Evolutionary conservation across 1,140 invertebrate species (phyloP).

Genomic region (Rhagoletis zephyria): DNA sequence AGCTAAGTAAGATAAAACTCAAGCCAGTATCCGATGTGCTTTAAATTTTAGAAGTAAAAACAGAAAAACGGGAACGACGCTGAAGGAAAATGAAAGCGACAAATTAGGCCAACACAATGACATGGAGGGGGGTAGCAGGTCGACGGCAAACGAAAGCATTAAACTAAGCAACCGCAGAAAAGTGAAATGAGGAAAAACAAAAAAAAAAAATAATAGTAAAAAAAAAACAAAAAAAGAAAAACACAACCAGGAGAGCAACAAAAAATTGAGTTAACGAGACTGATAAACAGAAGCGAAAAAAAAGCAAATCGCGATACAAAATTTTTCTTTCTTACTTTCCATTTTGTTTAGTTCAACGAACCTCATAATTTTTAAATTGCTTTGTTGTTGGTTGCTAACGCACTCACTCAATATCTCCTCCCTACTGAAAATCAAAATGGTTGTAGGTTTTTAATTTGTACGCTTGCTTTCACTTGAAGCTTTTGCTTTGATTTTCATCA

Average conservation of each 20-base stretch:
- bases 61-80: not conserved
- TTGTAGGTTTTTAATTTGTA: not conserved
- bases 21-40: not conserved
- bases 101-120: not conserved
- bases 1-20: not conserved
- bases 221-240: not conserved
- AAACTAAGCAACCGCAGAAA: not conserved
- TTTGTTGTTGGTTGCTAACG: not conserved
- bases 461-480: not conserved
- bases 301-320: not conserved
- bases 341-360: constrained; percentile 11
- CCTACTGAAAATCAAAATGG: not conserved
- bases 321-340: not conserved
- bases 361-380: constrained; percentile 37
- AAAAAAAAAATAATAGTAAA: not conserved
- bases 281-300: not conserved
- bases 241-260: not conserved
- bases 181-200: constrained; percentile 4
- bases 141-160: not conserved
- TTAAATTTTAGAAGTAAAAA: not conserved
- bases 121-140: not conserved
- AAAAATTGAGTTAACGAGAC: constrained; percentile 1
- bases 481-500: constrained; percentile 25
- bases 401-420: not conserved
- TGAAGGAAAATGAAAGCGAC: not conserved